Base-by-base conservation (phyloP, 2,113 vertebrate genomes). In the Urocolius indicus region DNA sequence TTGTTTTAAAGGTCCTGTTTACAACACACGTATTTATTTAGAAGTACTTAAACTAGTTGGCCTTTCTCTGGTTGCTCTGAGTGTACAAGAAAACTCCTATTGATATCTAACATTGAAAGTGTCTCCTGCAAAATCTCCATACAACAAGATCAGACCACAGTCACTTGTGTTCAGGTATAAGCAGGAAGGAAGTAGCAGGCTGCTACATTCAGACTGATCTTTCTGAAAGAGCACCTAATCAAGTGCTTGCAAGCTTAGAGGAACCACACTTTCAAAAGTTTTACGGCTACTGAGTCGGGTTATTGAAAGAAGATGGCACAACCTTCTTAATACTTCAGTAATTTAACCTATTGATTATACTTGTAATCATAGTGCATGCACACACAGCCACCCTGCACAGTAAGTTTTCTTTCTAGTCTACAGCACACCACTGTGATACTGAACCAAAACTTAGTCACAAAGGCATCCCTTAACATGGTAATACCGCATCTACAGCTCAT, bases 91-190 rank as follows among this genome's bases (percentile, higher is more conserved):
- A 43, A 78, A n/a, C 14, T 52, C 15, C 41, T 58, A 32, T 27
- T 30, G 68, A 23, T 30, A 68, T 11, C 18, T 16, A 57, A 36
- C 30, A 52, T 34, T n/a, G 30, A 76, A 89, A 51, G 10, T 8
- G 16, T 46, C 27, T 52, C 52, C 34, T 51, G 30, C 41, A 17
- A 16, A n/a, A 21, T 10, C 51, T 75, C 20, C n/a, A 11, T 15
- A 29, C 11, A 16, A 62, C 30, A 72, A 71, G 51, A 61, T 18
- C 38, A 30, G 62, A 59, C 15, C 1, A 1, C 7, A 24, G 34
- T 24, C 49, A 55, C 17, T 9, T 0, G 0, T 13, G 12, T 19
- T 57, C 43, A 22, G 19, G 17, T 36, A n/a, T 27, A 36, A 5
- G 23, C 46, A 68, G 69, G 49, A 58, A 65, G n/a, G 19, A 36